Evolutionary conservation across 2,888 invertebrate genomes (phyloP), one percentile per base, ranked within the genome.

Genomic region (Platyscelio sp.): DNA sequence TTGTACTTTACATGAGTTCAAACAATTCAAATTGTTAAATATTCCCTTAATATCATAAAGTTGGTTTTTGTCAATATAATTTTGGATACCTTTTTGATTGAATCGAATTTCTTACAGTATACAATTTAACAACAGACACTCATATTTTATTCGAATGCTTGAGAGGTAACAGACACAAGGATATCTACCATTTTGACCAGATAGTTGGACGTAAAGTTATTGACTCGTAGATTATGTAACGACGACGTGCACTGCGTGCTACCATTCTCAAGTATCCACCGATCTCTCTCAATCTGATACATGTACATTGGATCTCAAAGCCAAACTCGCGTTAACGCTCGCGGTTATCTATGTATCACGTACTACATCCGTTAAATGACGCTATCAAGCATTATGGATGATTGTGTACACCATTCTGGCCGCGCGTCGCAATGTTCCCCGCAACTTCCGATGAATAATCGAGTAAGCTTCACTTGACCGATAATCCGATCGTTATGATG

Each of bases 191-290:
- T 71, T 71, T 71, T 82, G 77, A 82, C 82, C 82, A 77, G 82
- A 82, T 82, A 82, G 71, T 76, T 20, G 77, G 71, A 82, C 67
- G 71, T 58, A 77, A 82, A 82, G 82, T 82, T 82, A 82, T 77
- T 67, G 82, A 82, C 82, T 82, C 77, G 77, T 82, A 82, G 82
- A 77, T 82, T 82, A 82, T 82, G 82, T 77, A 81, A 71, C 58
- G 82, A 82, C 82, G 77, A 82, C 82, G 82, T 82, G 82, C 65
- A 49, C 71, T 71, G 82, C 82, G 77, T 82, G 76, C 82, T 76
- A 67, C 77, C 51, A 72, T 82, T 77, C 77, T 72, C 82, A 77
- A 77, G 82, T 71, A 77, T 77, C 76, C 82, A 72, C 61, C 77
- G 77, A 77, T 71, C 60, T 72, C 60, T 54, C 77, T 72, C 77